These are phyloP conservation scores for Clostera curtula DNA, from an alignment of 2,888 invertebrate genomes.

Conservation along the genomic window DNA sequence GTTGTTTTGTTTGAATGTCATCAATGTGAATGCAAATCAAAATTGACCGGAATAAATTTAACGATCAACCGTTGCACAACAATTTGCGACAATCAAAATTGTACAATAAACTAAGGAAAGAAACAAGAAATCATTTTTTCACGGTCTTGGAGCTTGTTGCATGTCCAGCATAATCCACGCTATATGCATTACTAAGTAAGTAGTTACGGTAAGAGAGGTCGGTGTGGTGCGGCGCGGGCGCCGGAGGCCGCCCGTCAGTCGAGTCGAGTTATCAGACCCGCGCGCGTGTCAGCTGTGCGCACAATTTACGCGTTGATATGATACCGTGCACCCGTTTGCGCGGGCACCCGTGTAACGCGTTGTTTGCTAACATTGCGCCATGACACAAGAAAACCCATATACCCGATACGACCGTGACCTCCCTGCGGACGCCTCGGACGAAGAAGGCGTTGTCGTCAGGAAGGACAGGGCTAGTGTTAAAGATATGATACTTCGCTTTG, in stretches of 20 bases:
- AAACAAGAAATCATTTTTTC: constrained; percentile 16
- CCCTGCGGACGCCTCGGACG: constrained; percentile 45
- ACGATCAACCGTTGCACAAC: too few relatives aligned
- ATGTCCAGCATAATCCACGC: constrained; percentile 14
- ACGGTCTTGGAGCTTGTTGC: constrained; percentile 17
- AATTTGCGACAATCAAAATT: too few relatives aligned
- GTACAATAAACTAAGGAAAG: constrained; percentile 7
- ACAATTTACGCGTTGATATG: constrained; percentile 51
- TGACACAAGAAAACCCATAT: constrained; percentile 60
- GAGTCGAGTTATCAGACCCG: constrained; percentile 39
- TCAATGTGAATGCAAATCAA: too few relatives aligned
- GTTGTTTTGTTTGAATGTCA: too few relatives aligned
- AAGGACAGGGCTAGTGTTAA: constrained; percentile 54
- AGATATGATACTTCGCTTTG: constrained; percentile 64
- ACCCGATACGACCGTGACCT: constrained; percentile 46
- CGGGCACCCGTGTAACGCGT: constrained; percentile 46
- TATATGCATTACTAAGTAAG: constrained; percentile 17
- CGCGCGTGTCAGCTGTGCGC: constrained; percentile 49
- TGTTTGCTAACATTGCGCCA: constrained; percentile 36
- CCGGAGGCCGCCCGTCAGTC: constrained; percentile 32
- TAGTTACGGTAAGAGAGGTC: constrained; percentile 23
- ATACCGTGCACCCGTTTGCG: constrained; percentile 39
- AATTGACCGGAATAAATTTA: too few relatives aligned
- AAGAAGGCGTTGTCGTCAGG: constrained; percentile 52
- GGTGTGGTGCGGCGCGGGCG: constrained; percentile 37